phyloP scores from a whole-genome alignment of 1,140 invertebrate genomes.

The Spodoptera litura region DNA sequence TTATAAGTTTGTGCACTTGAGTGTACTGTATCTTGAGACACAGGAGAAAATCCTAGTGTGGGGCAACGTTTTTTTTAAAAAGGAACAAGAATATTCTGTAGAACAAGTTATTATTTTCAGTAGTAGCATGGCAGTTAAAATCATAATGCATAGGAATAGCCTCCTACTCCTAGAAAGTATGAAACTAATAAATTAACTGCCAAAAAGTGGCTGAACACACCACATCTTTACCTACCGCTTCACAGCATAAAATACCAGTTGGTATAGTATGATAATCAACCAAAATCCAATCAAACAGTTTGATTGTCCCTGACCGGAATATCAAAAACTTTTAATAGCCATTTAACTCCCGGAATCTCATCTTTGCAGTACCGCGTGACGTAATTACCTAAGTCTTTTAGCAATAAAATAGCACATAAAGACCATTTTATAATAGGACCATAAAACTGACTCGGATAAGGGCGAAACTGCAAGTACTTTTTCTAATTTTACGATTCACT shows the following conservation, averaged over 20 bases:
- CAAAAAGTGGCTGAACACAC: too few species aligned
- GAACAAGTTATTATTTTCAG: too few species aligned
- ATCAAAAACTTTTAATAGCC: conserved; percentile 75
- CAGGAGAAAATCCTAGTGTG: too few species aligned
- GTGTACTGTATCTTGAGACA: too few species aligned
- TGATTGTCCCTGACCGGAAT: conserved; percentile 65
- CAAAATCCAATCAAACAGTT: conserved; percentile 51
- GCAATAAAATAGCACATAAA: conserved; percentile 81
- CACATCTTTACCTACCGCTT: too few species aligned
- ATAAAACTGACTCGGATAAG: conserved; percentile 72
- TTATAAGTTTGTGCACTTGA: too few species aligned
- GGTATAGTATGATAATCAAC: neutral
- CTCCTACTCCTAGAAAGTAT: neutral
- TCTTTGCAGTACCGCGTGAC: conserved; percentile 70
- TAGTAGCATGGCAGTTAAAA: too few species aligned
- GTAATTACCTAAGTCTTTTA: conserved; percentile 82
- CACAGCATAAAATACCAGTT: too few species aligned
- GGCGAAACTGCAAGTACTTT: conserved; percentile 62
- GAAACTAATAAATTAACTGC: neutral
- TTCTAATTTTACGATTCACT: conserved; percentile 69
- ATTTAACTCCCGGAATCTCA: conserved; percentile 72
- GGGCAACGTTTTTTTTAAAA: too few species aligned
- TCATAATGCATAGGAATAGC: too few species aligned
- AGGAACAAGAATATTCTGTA: too few species aligned
- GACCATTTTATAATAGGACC: conserved; percentile 84